Evolutionary conservation across 30 jellyfish, hydroid and myxozoan genomes (phyloP).

Genomic region (Turritopsis dohrnii): DNA sequence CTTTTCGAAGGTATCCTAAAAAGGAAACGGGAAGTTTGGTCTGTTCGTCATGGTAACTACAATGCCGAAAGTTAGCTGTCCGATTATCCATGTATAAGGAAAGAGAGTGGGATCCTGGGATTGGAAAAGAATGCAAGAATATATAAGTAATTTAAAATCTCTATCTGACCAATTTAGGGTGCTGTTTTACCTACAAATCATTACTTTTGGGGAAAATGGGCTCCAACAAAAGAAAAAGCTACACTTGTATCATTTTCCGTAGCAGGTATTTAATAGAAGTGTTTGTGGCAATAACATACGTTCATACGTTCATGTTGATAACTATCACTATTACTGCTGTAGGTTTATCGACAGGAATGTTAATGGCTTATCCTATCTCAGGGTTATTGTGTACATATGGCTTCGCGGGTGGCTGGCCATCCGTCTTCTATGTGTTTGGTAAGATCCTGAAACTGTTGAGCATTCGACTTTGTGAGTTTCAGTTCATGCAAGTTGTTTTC

Average conservation of each 20-base stretch:
- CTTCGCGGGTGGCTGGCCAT: conserved; percentile 99
- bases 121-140: too few relatives aligned
- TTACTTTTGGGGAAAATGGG: conserved; percentile 90
- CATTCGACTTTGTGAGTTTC: not conserved
- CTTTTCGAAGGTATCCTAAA: too few relatives aligned
- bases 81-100: too few relatives aligned
- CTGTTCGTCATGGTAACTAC: too few relatives aligned
- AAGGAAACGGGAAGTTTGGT: too few relatives aligned
- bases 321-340: too few relatives aligned
- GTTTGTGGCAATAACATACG: not conserved
- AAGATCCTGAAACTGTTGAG: conserved; percentile 9
- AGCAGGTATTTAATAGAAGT: conserved; percentile 70
- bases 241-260: conserved; percentile 77
- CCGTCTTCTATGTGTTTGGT: conserved; percentile 90
- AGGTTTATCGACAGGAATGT: conserved; percentile 96
- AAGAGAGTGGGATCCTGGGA: too few relatives aligned
- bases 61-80: too few relatives aligned
- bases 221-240: conserved; percentile 85
- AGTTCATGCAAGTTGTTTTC: not conserved
- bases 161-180: conserved; percentile 51
- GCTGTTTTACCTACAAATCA: conserved; percentile 76
- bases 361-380: conserved; percentile 88
- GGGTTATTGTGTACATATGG: conserved; percentile 86
- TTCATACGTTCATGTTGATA: too few relatives aligned
- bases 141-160: too few relatives aligned